A percentile compares a stretch with the other conserved stretches of the same genome.
These are phyloP conservation scores for Gyrodactylus bullatarudis DNA, from an alignment of 1,140 invertebrate genomes.

Conservation along the genomic window DNA sequence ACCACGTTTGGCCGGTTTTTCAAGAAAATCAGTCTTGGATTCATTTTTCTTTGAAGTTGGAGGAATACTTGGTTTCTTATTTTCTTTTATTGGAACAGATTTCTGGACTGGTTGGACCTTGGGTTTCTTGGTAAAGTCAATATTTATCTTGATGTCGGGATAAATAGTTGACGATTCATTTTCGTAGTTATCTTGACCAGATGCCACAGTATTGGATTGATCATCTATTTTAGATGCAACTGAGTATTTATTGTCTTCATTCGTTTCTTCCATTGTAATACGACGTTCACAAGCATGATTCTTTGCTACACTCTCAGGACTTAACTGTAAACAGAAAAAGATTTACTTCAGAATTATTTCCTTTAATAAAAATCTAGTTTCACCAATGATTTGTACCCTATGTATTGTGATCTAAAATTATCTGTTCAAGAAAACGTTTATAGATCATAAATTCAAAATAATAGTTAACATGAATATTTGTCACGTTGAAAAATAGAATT, in stretches of 20 bases:
- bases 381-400: too few species aligned
- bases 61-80: neutral
- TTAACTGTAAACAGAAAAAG: conserved; percentile 7
- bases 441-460: too few species aligned
- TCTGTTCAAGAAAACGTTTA: too few species aligned
- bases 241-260: neutral
- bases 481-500: too few species aligned
- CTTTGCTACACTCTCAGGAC: conserved; percentile 10
- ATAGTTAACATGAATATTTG: too few species aligned
- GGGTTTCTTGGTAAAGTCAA: conserved; percentile 7
- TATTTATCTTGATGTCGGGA: conserved; percentile 9
- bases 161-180: conserved; percentile 2
- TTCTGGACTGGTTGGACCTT: conserved; percentile 14
- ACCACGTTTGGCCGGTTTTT: neutral
- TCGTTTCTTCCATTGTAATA: conserved; percentile 9
- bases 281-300: conserved; percentile 10
- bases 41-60: neutral
- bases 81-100: conserved; percentile 10
- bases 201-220: neutral
- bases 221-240: neutral
- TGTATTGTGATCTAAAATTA: too few species aligned
- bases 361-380: neutral
- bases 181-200: conserved; percentile 6
- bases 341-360: neutral
- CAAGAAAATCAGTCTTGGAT: neutral